These are phyloP conservation scores for Meloidogyne exigua DNA, from an alignment of 1,140 invertebrate genomes.

Conservation along the genomic window DNA sequence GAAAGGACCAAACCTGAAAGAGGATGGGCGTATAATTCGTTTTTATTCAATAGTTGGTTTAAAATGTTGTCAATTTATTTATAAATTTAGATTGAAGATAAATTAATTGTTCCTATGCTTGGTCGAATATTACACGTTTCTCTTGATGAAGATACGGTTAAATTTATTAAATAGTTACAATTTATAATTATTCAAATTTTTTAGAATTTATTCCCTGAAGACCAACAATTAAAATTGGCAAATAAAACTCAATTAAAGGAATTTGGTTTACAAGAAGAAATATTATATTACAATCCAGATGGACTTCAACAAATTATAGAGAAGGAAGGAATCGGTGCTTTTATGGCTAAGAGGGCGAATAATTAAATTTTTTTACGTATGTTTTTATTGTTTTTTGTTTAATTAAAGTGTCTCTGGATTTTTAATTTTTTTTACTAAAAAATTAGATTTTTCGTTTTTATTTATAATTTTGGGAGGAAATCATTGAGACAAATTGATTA, in stretches of 20 bases:
- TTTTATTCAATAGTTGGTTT: constrained; percentile 56
- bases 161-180: too few species aligned
- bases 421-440: too few species aligned
- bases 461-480: too few species aligned
- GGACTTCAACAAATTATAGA: not conserved
- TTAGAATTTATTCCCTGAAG: constrained; percentile 36
- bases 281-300: not conserved
- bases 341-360: not conserved
- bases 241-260: constrained; percentile 35
- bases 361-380: not conserved
- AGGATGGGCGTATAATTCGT: constrained; percentile 55
- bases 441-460: too few species aligned
- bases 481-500: too few species aligned
- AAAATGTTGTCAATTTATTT: constrained; percentile 14
- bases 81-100: constrained; percentile 38
- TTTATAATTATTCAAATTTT: not conserved
- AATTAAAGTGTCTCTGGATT: not conserved
- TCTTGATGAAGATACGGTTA: constrained; percentile 42
- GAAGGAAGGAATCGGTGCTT: not conserved
- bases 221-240: constrained; percentile 23
- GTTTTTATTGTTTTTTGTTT: not conserved
- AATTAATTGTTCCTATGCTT: constrained; percentile 61
- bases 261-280: constrained; percentile 35
- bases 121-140: constrained; percentile 58
- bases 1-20: constrained; percentile 54